A percentile compares a stretch with the other conserved stretches of the same genome.
Evolutionary conservation across 2,888 invertebrate genomes (phyloP).

Genomic region (Ommatoiulus sabulosus): DNA sequence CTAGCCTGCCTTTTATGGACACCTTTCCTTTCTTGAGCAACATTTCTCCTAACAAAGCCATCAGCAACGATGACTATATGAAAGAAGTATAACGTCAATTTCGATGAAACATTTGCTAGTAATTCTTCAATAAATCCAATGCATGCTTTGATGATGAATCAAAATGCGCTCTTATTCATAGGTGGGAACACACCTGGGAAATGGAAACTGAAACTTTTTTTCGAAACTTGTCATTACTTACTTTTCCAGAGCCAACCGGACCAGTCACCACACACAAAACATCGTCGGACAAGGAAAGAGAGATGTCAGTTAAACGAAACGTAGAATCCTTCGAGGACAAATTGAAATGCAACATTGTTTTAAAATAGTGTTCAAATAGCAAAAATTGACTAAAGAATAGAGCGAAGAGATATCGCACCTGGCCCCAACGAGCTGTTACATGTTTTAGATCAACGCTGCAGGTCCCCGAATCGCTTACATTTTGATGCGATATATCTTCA

Average conservation of each 20-base stretch:
- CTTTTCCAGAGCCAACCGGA: slow-evolving; percentile 56
- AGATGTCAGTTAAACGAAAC: not conserved
- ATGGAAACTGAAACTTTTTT: too few species aligned
- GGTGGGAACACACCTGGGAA: too few species aligned
- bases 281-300: not conserved
- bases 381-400: too few species aligned
- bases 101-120: too few species aligned
- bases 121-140: too few species aligned
- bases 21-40: slow-evolving; percentile 74
- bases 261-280: slow-evolving; percentile 47
- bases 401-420: not conserved
- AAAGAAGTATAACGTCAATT: not conserved
- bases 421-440: slow-evolving; percentile 34
- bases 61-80: slow-evolving; percentile 65
- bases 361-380: too few species aligned
- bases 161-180: too few species aligned
- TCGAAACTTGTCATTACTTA: not conserved
- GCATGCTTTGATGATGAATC: too few species aligned
- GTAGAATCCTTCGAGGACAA: not conserved
- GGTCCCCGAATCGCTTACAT: not conserved
- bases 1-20: slow-evolving; percentile 73
- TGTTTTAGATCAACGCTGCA: not conserved
- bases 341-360: not conserved
- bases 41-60: slow-evolving; percentile 79
- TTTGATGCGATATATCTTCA: not conserved